A percentile compares a stretch with the other conserved stretches of the same genome.
Conservation (phyloP, 2,888 invertebrate genomes). For the Tromatobia lineatoria region DNA sequence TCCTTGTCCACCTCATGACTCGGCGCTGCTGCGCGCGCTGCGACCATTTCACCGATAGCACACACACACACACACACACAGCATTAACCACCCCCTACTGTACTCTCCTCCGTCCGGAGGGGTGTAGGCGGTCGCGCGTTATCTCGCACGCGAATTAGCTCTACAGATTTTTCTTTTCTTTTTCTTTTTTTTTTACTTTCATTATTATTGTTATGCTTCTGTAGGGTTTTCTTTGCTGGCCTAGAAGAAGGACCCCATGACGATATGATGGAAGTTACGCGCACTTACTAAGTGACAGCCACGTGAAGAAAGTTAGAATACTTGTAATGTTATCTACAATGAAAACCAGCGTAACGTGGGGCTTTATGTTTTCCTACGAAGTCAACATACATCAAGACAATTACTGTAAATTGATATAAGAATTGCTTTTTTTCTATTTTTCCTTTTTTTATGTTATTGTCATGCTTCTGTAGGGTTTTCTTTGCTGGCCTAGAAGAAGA, state of each 20-base stretch:
- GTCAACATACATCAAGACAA: background rate
- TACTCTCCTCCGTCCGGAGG: slow-evolving; percentile 11
- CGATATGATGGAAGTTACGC: slow-evolving; percentile 6
- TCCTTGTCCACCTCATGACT: slow-evolving; percentile 77
- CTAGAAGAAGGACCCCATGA: slow-evolving; percentile 3
- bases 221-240: background rate
- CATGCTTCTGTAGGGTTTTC: background rate
- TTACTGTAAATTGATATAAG: background rate
- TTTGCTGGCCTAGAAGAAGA: background rate
- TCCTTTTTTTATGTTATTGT: too few species aligned
- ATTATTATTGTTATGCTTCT: slow-evolving; percentile 45
- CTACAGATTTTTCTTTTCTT: slow-evolving; percentile 80
- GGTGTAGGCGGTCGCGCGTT: slow-evolving; percentile 73
- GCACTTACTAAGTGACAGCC: background rate
- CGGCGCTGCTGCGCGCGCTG: slow-evolving; percentile 74
- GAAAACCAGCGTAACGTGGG: background rate
- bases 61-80: too few species aligned
- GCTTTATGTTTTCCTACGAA: background rate
- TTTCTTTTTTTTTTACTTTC: slow-evolving; percentile 60
- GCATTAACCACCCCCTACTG: slow-evolving; percentile 64
- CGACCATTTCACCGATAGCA: slow-evolving; percentile 76
- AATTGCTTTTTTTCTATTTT: too few species aligned
- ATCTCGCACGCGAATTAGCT: slow-evolving; percentile 85
- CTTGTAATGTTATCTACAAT: background rate
- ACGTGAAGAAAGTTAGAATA: background rate